Percentiles rank a stretch among this genome's conserved stretches.
phyloP scores from a whole-genome alignment of 30 jellyfish, hydroid and myxozoan species.

The Rhopilema esculentum region DNA sequence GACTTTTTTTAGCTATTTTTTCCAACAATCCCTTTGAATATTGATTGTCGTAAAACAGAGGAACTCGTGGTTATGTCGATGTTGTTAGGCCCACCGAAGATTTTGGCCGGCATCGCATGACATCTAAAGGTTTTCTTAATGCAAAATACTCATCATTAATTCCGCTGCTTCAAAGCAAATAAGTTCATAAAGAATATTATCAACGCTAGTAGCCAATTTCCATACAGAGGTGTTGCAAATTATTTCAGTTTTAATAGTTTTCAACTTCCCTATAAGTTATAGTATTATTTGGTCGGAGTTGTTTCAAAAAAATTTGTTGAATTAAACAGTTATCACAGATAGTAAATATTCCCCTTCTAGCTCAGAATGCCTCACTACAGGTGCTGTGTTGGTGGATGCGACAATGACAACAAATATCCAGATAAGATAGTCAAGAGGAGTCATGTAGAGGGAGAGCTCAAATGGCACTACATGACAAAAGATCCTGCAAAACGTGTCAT shows the following conservation, averaged over 20 bases:
- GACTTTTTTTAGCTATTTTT: not conserved
- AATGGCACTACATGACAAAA: slow-evolving; percentile 59
- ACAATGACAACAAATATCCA: slow-evolving; percentile 49
- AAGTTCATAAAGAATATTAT: not conserved
- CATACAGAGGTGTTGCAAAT: not conserved
- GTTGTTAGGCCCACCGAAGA: not conserved
- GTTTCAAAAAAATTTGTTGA: not conserved
- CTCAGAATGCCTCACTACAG: slow-evolving; percentile 29
- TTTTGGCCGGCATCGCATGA: not conserved
- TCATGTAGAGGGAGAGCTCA: slow-evolving; percentile 48
- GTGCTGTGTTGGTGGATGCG: slow-evolving; percentile 68
- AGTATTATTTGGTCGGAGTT: not conserved
- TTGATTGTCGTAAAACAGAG: not conserved
- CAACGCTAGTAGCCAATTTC: not conserved
- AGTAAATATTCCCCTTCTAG: not conserved
- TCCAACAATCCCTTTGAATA: not conserved
- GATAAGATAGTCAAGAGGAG: slow-evolving; percentile 20
- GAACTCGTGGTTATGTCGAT: not conserved
- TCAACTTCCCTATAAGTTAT: not conserved
- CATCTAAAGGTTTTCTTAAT: not conserved
- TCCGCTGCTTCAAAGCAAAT: not conserved
- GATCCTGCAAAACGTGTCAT: slow-evolving; percentile 28
- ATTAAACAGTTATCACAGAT: not conserved
- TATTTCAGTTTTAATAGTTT: not conserved
- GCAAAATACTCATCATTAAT: not conserved